Percentiles rank a stretch among this genome's conserved stretches.
phyloP scores from a whole-genome alignment of 2,113 vertebrate genomes.

The Paraplagusia blochii region DNA sequence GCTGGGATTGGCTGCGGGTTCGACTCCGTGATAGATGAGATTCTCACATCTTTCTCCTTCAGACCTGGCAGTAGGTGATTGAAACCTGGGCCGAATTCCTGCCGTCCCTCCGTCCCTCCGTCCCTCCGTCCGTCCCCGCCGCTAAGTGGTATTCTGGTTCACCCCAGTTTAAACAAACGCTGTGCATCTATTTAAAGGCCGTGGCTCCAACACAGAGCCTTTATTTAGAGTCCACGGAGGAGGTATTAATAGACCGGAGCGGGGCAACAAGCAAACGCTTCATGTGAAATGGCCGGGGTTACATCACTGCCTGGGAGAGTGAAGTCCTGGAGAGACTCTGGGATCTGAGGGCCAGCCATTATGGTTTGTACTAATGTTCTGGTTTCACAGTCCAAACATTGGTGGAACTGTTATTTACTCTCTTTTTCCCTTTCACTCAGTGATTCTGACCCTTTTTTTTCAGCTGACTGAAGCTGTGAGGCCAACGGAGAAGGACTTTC shows the following conservation, averaged over 20 bases:
- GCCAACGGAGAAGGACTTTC: conserved; percentile 62
- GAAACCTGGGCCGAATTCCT: conserved; percentile 27
- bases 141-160: conserved; percentile 51
- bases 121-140: conserved; percentile 24
- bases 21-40: conserved; percentile 13
- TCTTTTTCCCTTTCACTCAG: conserved; percentile 73
- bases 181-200: conserved; percentile 71
- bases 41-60: conserved; percentile 37
- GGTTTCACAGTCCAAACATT: conserved; percentile 80
- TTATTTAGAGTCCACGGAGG: conserved; percentile 74
- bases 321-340: conserved; percentile 70
- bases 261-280: conserved; percentile 79
- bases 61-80: conserved; percentile 19
- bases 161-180: conserved; percentile 63
- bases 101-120: conserved; percentile 22
- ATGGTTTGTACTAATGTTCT: conserved; percentile 82
- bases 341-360: conserved; percentile 73
- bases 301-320: conserved; percentile 78
- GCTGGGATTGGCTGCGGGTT: neutral
- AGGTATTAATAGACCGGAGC: conserved; percentile 78
- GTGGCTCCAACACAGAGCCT: conserved; percentile 72
- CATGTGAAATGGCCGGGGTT: conserved; percentile 78
- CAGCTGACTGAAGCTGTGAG: conserved; percentile 63
- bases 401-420: conserved; percentile 78
- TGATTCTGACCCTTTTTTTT: conserved; percentile 68